Base-by-base conservation (phyloP, 2,888 invertebrate species). In the Pristionchus fissidentatus region DNA sequence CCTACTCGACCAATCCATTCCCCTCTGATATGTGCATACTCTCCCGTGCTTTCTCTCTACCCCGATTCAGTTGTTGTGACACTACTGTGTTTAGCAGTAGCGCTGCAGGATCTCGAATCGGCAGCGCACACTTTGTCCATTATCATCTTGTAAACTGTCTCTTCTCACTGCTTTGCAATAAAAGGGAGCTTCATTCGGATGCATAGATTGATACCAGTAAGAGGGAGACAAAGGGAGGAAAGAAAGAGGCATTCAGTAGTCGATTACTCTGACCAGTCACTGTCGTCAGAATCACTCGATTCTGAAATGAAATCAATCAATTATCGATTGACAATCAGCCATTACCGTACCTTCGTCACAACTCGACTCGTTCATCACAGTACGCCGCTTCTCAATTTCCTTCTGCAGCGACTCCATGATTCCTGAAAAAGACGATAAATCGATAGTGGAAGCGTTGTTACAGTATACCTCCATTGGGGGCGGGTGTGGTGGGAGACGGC, bases 361-460 rank as follows among this genome's bases (percentile, higher is more conserved):
- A 80, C 80, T 80, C 41, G 80, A 60, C 8, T 80, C 80, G n/a
- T 43, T 49, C 80, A 80, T 57, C 26, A 60, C 80, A 22, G 80
- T 80, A n/a, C 80, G 80, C 43, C 80, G 38, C 32, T 80, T 80
- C 38, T 80, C 80, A 41, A 80, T 80, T n/a, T 80, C 80, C 15
- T 80, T 80, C 60, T 80, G 80, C 15, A 80, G 19, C 13, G 43
- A 43, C 26, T 60, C 26, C 80, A 80, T 80, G 22, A 80, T 26
- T 41, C 80, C 80, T 80, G 60, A 13, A 80, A 80, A 10, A 29
- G 41, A 29, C 29, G 55, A 29, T 32, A 38, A 29, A 10, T n/a
- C 13, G 32, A 32, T 49, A 52, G 49, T n/a, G 78, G 3, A 32
- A 32, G 13, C 2, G 35, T 2, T 35, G 4, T 5, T 78, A 78